These are phyloP conservation scores for Eristalis intricaria DNA, from an alignment of 2,888 invertebrate species.

Conservation along the genomic window DNA sequence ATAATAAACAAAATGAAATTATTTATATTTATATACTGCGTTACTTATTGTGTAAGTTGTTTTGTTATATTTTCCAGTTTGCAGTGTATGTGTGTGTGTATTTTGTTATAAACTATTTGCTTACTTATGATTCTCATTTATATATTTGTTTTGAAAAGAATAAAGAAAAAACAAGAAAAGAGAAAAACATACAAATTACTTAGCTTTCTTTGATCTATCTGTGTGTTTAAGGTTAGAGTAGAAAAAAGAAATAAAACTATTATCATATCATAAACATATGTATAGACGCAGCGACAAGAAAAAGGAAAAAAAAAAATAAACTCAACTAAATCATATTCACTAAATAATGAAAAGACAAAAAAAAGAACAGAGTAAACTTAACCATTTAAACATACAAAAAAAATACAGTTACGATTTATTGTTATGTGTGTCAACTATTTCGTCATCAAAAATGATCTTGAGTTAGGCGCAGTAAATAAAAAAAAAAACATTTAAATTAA, in stretches of 20 bases:
- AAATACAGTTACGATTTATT: conserved; percentile 43
- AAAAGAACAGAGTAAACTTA: conserved; percentile 56
- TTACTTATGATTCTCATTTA: conserved; percentile 24
- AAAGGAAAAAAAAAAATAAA: background rate
- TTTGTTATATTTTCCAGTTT: conserved; percentile 16
- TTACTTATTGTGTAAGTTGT: conserved; percentile 62
- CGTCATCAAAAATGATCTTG: conserved; percentile 42
- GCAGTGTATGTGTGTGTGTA: background rate
- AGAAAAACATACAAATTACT: conserved; percentile 5
- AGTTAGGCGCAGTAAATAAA: conserved; percentile 41
- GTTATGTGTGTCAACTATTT: conserved; percentile 48
- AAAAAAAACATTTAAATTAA: conserved; percentile 43
- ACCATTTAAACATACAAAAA: conserved; percentile 57
- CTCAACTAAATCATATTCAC: conserved; percentile 37
- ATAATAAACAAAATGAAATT: conserved; percentile 18
- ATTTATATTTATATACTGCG: conserved; percentile 64
- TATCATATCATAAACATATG: conserved; percentile 45
- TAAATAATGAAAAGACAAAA: conserved; percentile 24
- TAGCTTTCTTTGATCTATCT: conserved; percentile 43
- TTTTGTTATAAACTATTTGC: conserved; percentile 2
- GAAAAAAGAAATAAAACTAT: conserved; percentile 26
- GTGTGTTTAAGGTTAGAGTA: conserved; percentile 36
- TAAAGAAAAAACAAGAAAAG: background rate
- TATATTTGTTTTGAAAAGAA: conserved; percentile 33
- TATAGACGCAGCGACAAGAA: conserved; percentile 51